Percentiles rank a stretch among this genome's conserved stretches.
Evolutionary conservation across 2,888 invertebrate species (phyloP).

Genomic region (Hirtodrosophila confusa): DNA sequence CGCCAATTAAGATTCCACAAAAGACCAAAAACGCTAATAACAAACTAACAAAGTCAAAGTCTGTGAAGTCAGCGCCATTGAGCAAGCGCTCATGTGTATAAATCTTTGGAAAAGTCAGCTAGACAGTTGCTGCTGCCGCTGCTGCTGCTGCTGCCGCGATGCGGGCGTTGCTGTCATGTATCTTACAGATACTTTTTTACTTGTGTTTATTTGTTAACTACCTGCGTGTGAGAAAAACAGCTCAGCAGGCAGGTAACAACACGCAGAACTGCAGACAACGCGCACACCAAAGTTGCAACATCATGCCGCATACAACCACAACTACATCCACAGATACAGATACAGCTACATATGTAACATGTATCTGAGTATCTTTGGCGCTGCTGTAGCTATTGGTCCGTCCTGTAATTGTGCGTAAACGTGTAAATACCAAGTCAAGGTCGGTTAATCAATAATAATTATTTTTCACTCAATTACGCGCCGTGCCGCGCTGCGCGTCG

Average conservation of each 20-base stretch:
- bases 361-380: conserved; percentile 30
- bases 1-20: conserved; percentile 68
- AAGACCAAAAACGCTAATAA: conserved; percentile 65
- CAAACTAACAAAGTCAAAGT: conserved; percentile 59
- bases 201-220: conserved; percentile 69
- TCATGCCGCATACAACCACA: conserved; percentile 32
- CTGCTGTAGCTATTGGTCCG: conserved; percentile 15
- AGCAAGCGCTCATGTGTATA: conserved; percentile 69
- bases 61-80: conserved; percentile 62
- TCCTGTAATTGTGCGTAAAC: conserved; percentile 76
- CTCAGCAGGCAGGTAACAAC: conserved; percentile 29
- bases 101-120: conserved; percentile 54
- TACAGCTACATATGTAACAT: conserved; percentile 25
- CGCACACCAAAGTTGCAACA: conserved; percentile 51
- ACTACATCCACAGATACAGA: conserved; percentile 11
- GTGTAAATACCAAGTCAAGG: conserved; percentile 80
- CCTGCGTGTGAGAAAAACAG: conserved; percentile 71
- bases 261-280: conserved; percentile 26
- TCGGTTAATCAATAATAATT: conserved; percentile 81
- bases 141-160: conserved; percentile 36
- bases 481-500: conserved; percentile 24
- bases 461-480: conserved; percentile 80
- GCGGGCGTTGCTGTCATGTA: conserved; percentile 60
- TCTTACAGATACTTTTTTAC: conserved; percentile 61
- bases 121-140: conserved; percentile 17